A percentile compares a stretch with the other conserved stretches of the same genome.
Evolutionary conservation across 2,888 invertebrate species (phyloP).

Genomic region (Troides aeacus): DNA sequence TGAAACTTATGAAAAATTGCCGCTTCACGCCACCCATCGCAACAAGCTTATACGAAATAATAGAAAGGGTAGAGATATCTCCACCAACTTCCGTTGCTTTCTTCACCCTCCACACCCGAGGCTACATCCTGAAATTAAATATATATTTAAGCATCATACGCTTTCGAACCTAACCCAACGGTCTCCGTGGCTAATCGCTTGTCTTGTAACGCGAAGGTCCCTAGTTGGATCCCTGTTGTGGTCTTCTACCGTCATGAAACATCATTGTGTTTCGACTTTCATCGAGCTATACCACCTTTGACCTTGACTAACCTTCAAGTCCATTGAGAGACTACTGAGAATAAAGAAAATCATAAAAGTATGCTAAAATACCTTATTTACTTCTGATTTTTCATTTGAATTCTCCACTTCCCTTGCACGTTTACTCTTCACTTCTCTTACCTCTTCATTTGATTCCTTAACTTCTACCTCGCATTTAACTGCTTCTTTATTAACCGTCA

Average conservation of each 20-base stretch:
- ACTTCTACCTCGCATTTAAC: not conserved
- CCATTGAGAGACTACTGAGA: not conserved
- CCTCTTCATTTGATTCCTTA: not conserved
- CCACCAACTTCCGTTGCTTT: conserved; percentile 68
- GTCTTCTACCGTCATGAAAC: not conserved
- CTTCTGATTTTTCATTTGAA: not conserved
- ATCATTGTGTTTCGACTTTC: not conserved
- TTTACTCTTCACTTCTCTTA: not conserved
- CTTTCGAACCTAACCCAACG: no score
- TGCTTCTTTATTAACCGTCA: not conserved
- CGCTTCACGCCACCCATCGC: not conserved
- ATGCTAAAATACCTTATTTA: not conserved
- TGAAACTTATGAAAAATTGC: not conserved
- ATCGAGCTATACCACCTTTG: no score
- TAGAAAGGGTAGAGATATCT: conserved; percentile 80
- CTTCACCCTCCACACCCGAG: conserved; percentile 37
- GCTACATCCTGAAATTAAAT: conserved; percentile 28
- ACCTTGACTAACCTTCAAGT: not conserved
- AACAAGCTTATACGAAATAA: conserved; percentile 63
- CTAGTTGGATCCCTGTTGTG: not conserved
- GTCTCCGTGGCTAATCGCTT: not conserved
- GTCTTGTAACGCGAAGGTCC: not conserved
- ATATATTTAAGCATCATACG: not conserved
- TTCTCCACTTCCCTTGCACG: not conserved
- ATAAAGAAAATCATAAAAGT: not conserved